Percentiles rank a stretch among this genome's conserved stretches.
These are phyloP conservation scores for Haemorhous mexicanus DNA, from an alignment of 2,113 vertebrate genomes.

Conservation along the genomic window DNA sequence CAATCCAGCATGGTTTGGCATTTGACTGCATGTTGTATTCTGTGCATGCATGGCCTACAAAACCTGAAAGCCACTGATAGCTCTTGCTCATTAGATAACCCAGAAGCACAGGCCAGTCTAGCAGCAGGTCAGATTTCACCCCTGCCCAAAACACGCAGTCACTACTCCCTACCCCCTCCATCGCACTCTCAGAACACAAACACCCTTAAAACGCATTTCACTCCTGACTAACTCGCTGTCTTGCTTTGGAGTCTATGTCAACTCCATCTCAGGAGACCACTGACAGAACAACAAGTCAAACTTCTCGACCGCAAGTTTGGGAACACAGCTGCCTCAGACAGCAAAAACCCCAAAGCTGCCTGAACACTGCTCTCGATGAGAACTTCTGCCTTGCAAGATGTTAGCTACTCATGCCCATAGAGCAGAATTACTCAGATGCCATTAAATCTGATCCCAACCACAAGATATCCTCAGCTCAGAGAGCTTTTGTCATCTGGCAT, in stretches of 20 bases:
- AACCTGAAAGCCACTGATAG: not conserved
- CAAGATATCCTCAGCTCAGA: not conserved
- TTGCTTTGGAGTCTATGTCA: not conserved
- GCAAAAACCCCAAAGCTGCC: not conserved
- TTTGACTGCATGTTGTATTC: not conserved
- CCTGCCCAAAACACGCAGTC: not conserved
- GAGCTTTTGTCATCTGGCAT: not conserved
- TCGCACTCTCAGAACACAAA: not conserved
- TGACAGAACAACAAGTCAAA: not conserved
- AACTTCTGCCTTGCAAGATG: not conserved
- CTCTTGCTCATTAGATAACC: not conserved
- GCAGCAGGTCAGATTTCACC: not conserved
- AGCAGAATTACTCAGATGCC: not conserved
- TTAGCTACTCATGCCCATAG: not conserved
- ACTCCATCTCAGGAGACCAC: not conserved
- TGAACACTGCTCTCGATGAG: accelerated
- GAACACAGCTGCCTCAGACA: not conserved
- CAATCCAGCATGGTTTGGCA: accelerated
- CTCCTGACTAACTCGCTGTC: not conserved
- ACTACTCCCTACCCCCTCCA: not conserved
- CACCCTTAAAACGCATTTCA: accelerated
- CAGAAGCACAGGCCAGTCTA: not conserved
- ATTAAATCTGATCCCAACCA: not conserved
- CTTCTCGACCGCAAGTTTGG: not conserved
- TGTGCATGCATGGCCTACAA: not conserved